Evolutionary conservation across 1,140 invertebrate genomes (phyloP).

Genomic region (Pseudachorutes palmiensis): DNA sequence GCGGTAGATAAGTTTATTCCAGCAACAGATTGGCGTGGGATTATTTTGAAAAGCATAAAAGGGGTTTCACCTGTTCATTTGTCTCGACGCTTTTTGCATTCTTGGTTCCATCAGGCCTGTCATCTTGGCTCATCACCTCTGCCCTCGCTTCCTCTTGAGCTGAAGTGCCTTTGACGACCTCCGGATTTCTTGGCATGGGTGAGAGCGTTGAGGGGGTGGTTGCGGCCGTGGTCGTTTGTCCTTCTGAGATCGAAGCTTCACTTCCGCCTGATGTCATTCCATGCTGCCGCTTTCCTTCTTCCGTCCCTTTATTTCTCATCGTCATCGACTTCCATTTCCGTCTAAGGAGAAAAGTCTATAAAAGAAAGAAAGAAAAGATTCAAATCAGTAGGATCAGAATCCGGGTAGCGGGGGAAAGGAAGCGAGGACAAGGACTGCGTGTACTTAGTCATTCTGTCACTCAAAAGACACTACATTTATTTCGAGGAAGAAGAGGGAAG

Average conservation of each 20-base stretch:
- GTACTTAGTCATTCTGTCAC: conserved; percentile 13
- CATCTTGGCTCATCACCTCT: neutral
- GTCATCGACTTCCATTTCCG: conserved; percentile 9
- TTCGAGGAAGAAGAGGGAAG: too few species aligned
- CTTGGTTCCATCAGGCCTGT: neutral
- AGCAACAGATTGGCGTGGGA: too few species aligned
- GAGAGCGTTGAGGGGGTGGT: neutral
- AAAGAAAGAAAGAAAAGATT: neutral
- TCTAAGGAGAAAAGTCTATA: neutral
- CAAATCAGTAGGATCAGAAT: neutral
- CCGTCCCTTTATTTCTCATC: neutral
- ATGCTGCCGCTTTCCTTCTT: neutral
- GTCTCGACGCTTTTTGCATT: neutral
- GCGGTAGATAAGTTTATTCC: too few species aligned
- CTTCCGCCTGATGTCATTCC: neutral
- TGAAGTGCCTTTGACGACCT: neutral
- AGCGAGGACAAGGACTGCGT: neutral
- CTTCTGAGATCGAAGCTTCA: neutral
- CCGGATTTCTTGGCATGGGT: neutral
- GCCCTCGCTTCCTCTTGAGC: neutral
- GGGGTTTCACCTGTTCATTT: neutral
- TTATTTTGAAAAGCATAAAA: too few species aligned
- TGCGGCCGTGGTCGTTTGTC: neutral
- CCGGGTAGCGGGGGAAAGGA: neutral
- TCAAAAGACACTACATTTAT: neutral